Conservation (phyloP, 2,888 invertebrate species). For the Cetonia aurata region DNA sequence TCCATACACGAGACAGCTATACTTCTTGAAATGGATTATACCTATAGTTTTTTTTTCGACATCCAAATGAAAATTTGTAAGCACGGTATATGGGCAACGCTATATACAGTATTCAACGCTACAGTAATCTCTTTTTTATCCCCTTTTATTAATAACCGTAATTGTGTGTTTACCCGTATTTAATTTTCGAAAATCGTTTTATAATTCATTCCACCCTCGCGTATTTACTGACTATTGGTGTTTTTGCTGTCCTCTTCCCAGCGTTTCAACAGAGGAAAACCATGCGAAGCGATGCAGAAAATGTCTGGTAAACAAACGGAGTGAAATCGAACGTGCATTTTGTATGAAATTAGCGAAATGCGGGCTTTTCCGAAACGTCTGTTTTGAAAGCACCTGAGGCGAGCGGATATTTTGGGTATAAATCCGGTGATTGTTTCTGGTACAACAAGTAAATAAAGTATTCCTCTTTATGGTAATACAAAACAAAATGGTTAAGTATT, state of each 20-base stretch:
- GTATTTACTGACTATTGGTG: constrained; percentile 14
- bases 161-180: not conserved
- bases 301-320: constrained; percentile 14
- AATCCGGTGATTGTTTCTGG: too few species aligned
- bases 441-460: too few species aligned
- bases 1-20: too few species aligned
- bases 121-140: too few species aligned
- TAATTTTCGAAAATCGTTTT: constrained; percentile 5
- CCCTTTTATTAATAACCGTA: not conserved
- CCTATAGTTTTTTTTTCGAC: too few species aligned
- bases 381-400: not conserved
- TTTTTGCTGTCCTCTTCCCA: not conserved
- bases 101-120: too few species aligned
- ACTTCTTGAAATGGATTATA: too few species aligned
- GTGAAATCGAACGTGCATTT: constrained; percentile 24
- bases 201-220: constrained; percentile 10
- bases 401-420: not conserved
- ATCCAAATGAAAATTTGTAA: too few species aligned
- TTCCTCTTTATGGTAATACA: too few species aligned
- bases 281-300: constrained; percentile 14
- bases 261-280: constrained; percentile 7
- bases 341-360: constrained; percentile 14
- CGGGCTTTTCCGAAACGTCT: not conserved
- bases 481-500: too few species aligned
- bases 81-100: too few species aligned